Base-by-base conservation (phyloP, 2,888 invertebrate genomes). In the Gortyna flavago region DNA sequence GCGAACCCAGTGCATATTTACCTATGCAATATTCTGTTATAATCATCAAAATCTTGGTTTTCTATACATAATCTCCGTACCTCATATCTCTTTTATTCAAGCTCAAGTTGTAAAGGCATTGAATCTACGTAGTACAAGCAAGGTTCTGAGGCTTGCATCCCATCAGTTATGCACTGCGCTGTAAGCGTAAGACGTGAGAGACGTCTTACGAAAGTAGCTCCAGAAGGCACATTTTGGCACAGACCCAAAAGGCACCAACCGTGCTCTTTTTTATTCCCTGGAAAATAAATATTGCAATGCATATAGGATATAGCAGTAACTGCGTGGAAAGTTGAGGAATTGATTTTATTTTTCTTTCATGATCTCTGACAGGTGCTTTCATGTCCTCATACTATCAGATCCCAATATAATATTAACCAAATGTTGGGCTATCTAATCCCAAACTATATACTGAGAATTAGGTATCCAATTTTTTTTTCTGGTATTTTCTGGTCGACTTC, bases 121-220 rank as follows among this genome's bases (percentile, higher is more conserved):
- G 25, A 72, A 77, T 70, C 29, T 44, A 25, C 18, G 48, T 67
- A 69, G 21, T 54, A 71, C 51, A 70, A 41, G 72, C 59, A 66
- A 77, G 21, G n/a, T n/a, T 68, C 21, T 51, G 35, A 69, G 71
- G 61, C 72, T 73, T 86, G 72, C 62, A 70, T 64, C 69, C 59
- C 86, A 84, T 84, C 86, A 79, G 83, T 83, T 86, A 84, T 86
- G 75, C 38, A 41, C 62, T 64, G 35, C 69, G 51, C 67, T 79
- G 79, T 74, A 79, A 84, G 84, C 86, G 68, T 72, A n/a, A n/a
- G n/a, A n/a, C n/a, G n/a, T n/a, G n/a, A n/a, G n/a, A n/a, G n/a
- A 80, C 80, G 84, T 76, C 71, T 67, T 76, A 61, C 68, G 11
- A 73, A 82, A 82, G 84, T 79, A 83, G 77, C 80, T 80, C n/a